A percentile compares a stretch with the other conserved stretches of the same genome.
These are phyloP conservation scores for Tetramorium alpestre DNA, from an alignment of 1,140 invertebrate genomes.

Conservation along the genomic window DNA sequence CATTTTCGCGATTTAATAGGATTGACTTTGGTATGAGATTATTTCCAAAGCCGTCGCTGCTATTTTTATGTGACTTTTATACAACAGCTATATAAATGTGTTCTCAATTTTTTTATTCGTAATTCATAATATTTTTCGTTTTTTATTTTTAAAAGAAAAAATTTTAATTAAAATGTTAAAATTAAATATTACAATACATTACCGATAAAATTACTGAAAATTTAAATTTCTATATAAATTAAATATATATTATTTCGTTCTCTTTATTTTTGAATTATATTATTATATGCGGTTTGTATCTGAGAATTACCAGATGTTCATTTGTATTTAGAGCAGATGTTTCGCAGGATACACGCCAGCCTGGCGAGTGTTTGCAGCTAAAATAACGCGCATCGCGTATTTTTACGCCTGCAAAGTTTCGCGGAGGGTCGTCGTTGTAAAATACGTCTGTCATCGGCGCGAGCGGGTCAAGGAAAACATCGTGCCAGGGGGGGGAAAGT, in stretches of 20 bases:
- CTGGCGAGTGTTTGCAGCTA: background rate
- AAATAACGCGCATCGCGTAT: background rate
- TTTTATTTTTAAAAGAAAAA: background rate
- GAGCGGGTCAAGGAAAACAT: conserved; percentile 1
- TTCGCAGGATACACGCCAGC: background rate
- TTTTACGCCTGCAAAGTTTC: background rate
- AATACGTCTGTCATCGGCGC: conserved; percentile 13
- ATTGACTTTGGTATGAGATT: background rate
- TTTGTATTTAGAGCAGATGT: background rate
- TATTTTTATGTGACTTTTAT: background rate
- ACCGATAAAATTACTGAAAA: background rate
- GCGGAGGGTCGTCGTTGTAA: background rate
- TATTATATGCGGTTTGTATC: background rate
- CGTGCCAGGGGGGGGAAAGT: background rate
- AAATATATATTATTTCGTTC: background rate
- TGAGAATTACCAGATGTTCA: background rate
- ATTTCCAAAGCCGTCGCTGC: background rate
- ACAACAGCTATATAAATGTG: background rate
- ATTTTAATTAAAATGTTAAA: background rate
- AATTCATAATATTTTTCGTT: background rate
- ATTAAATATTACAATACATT: background rate
- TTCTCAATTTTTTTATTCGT: background rate
- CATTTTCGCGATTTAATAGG: background rate
- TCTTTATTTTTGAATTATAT: background rate
- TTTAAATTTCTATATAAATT: background rate